Evolutionary conservation across 2,113 vertebrate species (phyloP), one percentile per base, ranked within the genome.

Genomic region (Arenaria interpres): DNA sequence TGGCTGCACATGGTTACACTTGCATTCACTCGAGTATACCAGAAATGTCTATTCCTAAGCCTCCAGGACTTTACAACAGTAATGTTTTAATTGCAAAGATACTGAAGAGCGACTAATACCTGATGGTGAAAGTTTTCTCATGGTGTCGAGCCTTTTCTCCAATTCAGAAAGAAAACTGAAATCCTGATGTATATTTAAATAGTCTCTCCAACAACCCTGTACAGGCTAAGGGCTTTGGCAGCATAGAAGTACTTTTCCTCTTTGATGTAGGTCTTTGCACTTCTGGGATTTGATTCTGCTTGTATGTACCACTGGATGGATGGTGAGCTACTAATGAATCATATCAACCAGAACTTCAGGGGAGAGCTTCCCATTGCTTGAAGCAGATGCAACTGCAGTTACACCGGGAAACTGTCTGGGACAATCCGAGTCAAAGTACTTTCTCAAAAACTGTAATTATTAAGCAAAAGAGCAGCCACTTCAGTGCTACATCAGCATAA

Each of bases 81-180:
- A 97, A 97, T 95, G 89, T 97, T 98, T 97, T 98, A 98, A 98
- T 98, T 98, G 95, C 83, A 91, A 69, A 59, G 41, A 86, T 94
- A 64, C 43, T 86, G 77, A 93, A 94, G 67, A 95, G 15, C 37
- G 33, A 80, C 88, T 95, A 86, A 96, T 81, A 89, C 24, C 33
- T 57, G 9, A 51, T n/a, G 35, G 43, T 9, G 75, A 87, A 93
- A 33, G 8, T 91, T 87, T 71, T 46, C 22, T 48, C 4, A 8
- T 35, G 2, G 14, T 54, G 68, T 25, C 32, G 28, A 87, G 27
- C n/a, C 30, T 85, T 87, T 81, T 33, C 45, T 45, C 14, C 3
- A 6, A 75, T 45, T 60, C 32, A 13, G 51, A 93, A 90, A 87
- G 15, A 51, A 81, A 68, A 30, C n/a, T 59, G 7, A n/a, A 22